These are phyloP conservation scores for Zaprionus lachaisei DNA, from an alignment of 1,140 invertebrate genomes.

Conservation along the genomic window DNA sequence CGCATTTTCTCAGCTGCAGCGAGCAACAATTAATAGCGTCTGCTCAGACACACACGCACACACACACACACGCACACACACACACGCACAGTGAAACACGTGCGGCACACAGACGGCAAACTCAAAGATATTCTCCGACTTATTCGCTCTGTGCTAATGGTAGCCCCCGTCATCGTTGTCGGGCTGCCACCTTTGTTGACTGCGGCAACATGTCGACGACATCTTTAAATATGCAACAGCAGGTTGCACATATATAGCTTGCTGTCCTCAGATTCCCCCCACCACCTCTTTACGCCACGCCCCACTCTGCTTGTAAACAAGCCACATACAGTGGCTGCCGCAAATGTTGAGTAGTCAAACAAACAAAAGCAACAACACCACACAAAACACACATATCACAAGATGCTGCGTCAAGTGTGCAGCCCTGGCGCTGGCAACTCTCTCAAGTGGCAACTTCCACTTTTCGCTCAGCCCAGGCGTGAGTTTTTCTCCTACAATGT, in stretches of 20 bases:
- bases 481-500: conserved; percentile 29
- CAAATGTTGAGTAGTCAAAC: conserved; percentile 68
- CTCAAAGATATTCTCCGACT: conserved; percentile 59
- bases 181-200: conserved; percentile 67
- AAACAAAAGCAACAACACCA: conserved; percentile 46
- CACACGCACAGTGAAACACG: conserved; percentile 38
- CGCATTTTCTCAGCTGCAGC: conserved; percentile 61
- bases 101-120: conserved; percentile 50
- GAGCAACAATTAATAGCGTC: conserved; percentile 81
- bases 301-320: conserved; percentile 58
- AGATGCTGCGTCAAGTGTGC: conserved; percentile 41
- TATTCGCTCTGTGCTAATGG: conserved; percentile 60
- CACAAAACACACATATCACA: conserved; percentile 30
- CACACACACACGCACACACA: conserved; percentile 15
- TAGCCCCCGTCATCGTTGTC: conserved; percentile 46
- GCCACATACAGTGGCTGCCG: conserved; percentile 45
- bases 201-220: conserved; percentile 49
- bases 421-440: conserved; percentile 51
- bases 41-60: conserved; percentile 38
- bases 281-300: not conserved
- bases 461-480: conserved; percentile 20
- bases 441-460: conserved; percentile 60
- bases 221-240: conserved; percentile 77
- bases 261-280: not conserved
- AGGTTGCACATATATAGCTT: conserved; percentile 45